Base-by-base conservation (phyloP, 1,140 invertebrate species). In the Thrips palmi region DNA sequence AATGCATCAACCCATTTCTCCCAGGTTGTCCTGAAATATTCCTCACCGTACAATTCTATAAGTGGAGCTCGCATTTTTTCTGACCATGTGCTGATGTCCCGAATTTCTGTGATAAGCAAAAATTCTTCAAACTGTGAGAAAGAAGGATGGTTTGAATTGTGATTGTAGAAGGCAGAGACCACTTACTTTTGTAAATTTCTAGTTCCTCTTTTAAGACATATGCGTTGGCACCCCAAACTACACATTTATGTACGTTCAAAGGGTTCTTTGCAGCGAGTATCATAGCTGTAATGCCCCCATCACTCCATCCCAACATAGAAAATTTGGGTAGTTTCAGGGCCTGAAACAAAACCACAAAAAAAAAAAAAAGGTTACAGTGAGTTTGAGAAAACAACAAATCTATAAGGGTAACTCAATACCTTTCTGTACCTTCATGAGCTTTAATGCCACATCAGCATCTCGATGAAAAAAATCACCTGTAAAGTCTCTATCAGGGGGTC, bases 221-320 rank as follows among this genome's bases (percentile, higher is more conserved):
- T 4, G 81, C 62, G 50, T 84, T 85, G 0, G 70, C 61, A 14
- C 82, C 85, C 72, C 76, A 77, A 18, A 85, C 59, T 1, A 88
- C 68, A 22, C 87, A 52, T 48, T 81, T 87, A 2, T 71, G 56
- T 1, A 92, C 58, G 14, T 57, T 55, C 3, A 74, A 56, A 0
- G 73, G 69, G 54, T 74, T 68, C 24, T 68, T 69, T 1, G 71
- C 71, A 8, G 83, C 77, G 4, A 83, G 43, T 3, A 87, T 71
- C 29, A 89, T 58, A 3, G 68, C 72, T 5, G 77, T 74, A 24
- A 80, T 84, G 2, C 79, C 86, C 28, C 86, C 87, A 59, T 89
- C 84, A 58, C 80, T 86, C 82, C 85, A 92, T 0, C 87, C 86
- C 19, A 89, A 41, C 1, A 89, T 45, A 0, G 81, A 86, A 60